Conservation (phyloP, 2,797 vertebrate species). For the Poeciliopsis turneri region DNA sequence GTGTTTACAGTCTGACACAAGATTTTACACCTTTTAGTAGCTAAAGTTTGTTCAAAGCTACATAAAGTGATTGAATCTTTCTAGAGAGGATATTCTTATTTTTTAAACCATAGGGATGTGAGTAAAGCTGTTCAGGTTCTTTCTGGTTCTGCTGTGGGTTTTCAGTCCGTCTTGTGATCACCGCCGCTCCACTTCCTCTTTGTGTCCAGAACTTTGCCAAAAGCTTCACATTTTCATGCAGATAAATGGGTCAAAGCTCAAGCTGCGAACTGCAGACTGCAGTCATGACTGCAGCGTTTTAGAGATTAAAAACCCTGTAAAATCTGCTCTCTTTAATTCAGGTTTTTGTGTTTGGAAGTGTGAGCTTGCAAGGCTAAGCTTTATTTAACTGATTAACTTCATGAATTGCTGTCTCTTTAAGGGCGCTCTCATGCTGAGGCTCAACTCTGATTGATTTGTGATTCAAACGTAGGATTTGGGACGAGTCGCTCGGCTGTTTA, state of each 20-base stretch:
- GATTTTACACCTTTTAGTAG: background rate
- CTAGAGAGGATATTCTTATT: background rate
- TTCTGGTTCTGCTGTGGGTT: background rate
- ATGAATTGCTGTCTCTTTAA: slow-evolving; percentile 12
- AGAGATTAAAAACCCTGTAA: slow-evolving; percentile 11
- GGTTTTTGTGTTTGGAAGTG: background rate
- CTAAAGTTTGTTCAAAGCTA: background rate
- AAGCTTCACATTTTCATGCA: background rate
- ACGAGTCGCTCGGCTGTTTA: slow-evolving; percentile 35
- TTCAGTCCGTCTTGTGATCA: slow-evolving; percentile 34
- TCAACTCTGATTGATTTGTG: slow-evolving; percentile 33
- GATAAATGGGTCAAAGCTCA: slow-evolving; percentile 43
- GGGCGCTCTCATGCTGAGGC: slow-evolving; percentile 1
- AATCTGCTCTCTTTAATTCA: background rate
- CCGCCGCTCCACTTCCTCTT: slow-evolving; percentile 35
- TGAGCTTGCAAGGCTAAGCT: background rate
- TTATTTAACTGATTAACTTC: background rate
- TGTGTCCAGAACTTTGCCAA: slow-evolving; percentile 13
- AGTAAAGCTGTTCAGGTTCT: background rate
- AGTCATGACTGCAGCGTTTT: slow-evolving; percentile 3
- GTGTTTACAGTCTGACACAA: background rate
- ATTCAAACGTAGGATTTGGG: slow-evolving; percentile 21
- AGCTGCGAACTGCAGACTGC: slow-evolving; percentile 12
- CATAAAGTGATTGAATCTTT: background rate
- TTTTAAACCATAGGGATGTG: background rate